Conservation (phyloP, 2,797 vertebrate genomes). For the Schizopygopsis malacanthus region DNA sequence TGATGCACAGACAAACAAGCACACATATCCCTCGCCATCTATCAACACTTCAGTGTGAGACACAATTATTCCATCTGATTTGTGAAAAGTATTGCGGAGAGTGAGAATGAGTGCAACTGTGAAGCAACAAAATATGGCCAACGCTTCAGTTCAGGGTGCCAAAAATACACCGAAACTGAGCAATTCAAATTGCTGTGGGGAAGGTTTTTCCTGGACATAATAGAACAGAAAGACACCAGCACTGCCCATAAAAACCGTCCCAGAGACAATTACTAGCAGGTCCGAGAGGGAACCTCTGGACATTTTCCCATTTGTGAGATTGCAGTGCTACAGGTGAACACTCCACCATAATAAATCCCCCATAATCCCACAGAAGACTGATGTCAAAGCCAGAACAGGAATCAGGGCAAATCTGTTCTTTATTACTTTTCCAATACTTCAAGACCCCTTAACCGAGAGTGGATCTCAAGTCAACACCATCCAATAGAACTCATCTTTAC, state of each 20-base stretch:
- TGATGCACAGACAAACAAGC: background rate
- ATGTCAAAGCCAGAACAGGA: slow-evolving; percentile 50
- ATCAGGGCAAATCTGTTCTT: slow-evolving; percentile 56
- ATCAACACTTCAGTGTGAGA: slow-evolving; percentile 34
- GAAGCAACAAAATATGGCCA: slow-evolving; percentile 17
- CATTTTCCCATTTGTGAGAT: slow-evolving; percentile 47
- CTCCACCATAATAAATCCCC: slow-evolving; percentile 48
- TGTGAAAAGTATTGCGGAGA: slow-evolving; percentile 17
- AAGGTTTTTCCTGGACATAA: slow-evolving; percentile 3
- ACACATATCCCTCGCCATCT: slow-evolving; percentile 16
- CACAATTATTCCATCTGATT: slow-evolving; percentile 43
- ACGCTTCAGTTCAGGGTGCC: background rate
- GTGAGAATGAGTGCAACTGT: background rate
- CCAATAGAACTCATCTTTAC: slow-evolving; percentile 44
- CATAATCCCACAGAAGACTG: slow-evolving; percentile 54
- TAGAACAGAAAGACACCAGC: slow-evolving; percentile 27
- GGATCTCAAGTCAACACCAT: slow-evolving; percentile 57
- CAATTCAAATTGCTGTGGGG: background rate
- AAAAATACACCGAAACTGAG: background rate
- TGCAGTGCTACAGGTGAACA: slow-evolving; percentile 50
- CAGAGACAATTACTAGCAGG: slow-evolving; percentile 35
- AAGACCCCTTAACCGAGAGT: slow-evolving; percentile 52
- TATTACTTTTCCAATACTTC: slow-evolving; percentile 57
- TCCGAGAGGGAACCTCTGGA: slow-evolving; percentile 36
- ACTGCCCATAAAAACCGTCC: slow-evolving; percentile 32